Evolutionary conservation across 2,888 invertebrate species (phyloP), one percentile per base, ranked within the genome.

Genomic region (Ectropis crepuscularia): DNA sequence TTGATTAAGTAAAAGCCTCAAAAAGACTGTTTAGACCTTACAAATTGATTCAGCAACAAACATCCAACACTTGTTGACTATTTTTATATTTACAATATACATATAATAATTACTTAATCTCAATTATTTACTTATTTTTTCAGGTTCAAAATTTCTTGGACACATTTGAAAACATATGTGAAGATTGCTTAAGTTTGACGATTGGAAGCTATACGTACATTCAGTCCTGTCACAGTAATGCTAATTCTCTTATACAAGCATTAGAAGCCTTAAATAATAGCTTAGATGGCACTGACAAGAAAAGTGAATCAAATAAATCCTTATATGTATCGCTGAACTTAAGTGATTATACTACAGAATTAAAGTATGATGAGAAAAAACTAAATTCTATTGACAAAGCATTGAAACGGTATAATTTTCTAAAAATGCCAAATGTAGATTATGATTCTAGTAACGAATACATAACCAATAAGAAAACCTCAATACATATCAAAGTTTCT

Each of bases 161-260:
- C 7, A 67, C 76, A 47, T 82, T 85, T 58, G 76, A 83, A 53
- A 64, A 74, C 41, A 50, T 90, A 5, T 90, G 90, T 65, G 71
- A 74, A 36, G 68, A 74, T 36, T 90, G 90, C 65, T 69, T 74
- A 5, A 78, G 76, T 57, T 65, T 71, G 7, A 80, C 83, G 6
- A 71, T 85, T 49, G 80, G 63, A 43, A 77, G 79, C 58, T 89
- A 86, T 51, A 83, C 71, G 51, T 90, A 89, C 61, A 79, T 83
- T 11, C 76, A 76, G 61, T 75, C 55, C 6, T 69, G 79, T 12
- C 74, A 79, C 58, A 71, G 70, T 28, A 88, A 86, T 65, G 68
- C 74, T 10, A 69, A 74, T 28, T 63, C 75, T 10, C 67, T 89
- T 0, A 75, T 66, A 2, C 79, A 79, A 49, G 67, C 77, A 9